Evolutionary conservation across 2,797 vertebrate species (phyloP), one percentile per base, ranked within the genome.

Genomic region (Phataginus tetradactyla): DNA sequence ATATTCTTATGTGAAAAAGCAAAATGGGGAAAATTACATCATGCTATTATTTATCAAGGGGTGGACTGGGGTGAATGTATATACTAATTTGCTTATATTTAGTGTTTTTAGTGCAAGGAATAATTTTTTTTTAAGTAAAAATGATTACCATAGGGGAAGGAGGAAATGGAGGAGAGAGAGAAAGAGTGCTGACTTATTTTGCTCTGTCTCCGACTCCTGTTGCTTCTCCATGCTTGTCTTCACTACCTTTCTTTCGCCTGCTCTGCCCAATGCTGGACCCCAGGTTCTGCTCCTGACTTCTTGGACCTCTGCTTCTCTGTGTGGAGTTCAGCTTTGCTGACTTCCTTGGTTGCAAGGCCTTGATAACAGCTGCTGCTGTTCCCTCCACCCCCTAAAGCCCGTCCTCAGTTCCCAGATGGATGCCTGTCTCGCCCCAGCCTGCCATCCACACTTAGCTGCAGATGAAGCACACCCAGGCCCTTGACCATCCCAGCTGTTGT

Each of bases 141-240:
- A 57, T 57, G 14, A 6, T 23, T 49, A 14, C 20, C 29, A 29
- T 32, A 34, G 1, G 25, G 9, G 53, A 32, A 51, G 12, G 42
- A 78, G 21, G 59, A 69, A 39, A 18, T 29, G 27, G 23, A 63
- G 53, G 17, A 53, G 71, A 49, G 7, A 20, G 8, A 4, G n/a
- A 45, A 3, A 53, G 75, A 55, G 11, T 5, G 14, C 15, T 68
- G 42, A n/a, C 49, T 39, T 59, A 10, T 21, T 42, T 37, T 71
- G 63, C 29, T 12, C 45, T 49, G 45, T 45, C 45, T 45, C 45
- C 15, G 29, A 29, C 42, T 18, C 27, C 27, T 74, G 42, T 12
- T 12, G 11, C 20, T 8, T 6, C 49, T 14, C 5, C 0, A 1
- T 4, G 32, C 74, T 49, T 1, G 11, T 21, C 32, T n/a, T 53